Conservation (phyloP, 1,140 invertebrate genomes). For the Danaus melanippus region DNA sequence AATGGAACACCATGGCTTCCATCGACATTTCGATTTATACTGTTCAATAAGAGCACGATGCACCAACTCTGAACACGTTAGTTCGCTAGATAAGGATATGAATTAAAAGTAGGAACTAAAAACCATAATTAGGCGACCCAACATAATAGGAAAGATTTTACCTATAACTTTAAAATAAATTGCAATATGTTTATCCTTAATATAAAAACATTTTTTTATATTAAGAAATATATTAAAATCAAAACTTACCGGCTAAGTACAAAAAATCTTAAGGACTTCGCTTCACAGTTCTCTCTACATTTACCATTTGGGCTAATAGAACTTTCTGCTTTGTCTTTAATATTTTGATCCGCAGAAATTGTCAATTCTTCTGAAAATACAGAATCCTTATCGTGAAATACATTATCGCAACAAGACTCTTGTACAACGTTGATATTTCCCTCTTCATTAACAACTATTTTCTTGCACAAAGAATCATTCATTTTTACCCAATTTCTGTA, state of each 20-base stretch:
- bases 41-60: conserved; percentile 41
- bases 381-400: conserved; percentile 10
- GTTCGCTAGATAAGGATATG: conserved; percentile 25
- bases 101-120: too few relatives aligned
- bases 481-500: conserved; percentile 45
- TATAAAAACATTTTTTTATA: too few relatives aligned
- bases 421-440: conserved; percentile 35
- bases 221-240: conserved; percentile 1
- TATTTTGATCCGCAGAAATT: conserved; percentile 7
- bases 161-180: background rate
- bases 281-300: conserved; percentile 41
- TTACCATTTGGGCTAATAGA: conserved; percentile 27
- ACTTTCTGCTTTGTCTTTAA: conserved; percentile 22
- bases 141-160: too few relatives aligned
- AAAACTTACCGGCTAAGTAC: conserved; percentile 38
- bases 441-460: conserved; percentile 45
- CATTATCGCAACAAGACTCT: conserved; percentile 24
- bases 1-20: conserved; percentile 54
- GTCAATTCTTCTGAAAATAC: conserved; percentile 13
- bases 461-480: conserved; percentile 52
- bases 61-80: conserved; percentile 46
- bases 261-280: conserved; percentile 47
- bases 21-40: conserved; percentile 39
- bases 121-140: too few relatives aligned
- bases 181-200: conserved; percentile 2